These are phyloP conservation scores for Epinotia bilunana DNA, from an alignment of 2,888 invertebrate genomes.

Conservation along the genomic window DNA sequence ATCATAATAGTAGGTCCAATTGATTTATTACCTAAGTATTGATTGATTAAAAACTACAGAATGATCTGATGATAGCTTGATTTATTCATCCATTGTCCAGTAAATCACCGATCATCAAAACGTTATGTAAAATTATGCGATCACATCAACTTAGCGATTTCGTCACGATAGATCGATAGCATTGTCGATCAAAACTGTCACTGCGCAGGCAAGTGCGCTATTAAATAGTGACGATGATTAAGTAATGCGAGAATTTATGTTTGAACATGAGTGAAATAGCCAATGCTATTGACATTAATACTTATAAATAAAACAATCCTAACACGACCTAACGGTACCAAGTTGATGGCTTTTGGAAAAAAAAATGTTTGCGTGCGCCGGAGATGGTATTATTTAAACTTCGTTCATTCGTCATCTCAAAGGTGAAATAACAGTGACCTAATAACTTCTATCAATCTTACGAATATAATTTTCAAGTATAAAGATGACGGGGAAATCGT, in stretches of 20 bases:
- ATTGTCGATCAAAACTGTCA: constrained; percentile 3
- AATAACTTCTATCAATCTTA: too few relatives aligned
- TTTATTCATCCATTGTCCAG: not conserved
- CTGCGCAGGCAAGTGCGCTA: constrained; percentile 9
- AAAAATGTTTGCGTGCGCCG: too few relatives aligned
- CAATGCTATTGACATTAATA: too few relatives aligned
- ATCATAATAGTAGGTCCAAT: not conserved
- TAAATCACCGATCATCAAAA: constrained; percentile 4
- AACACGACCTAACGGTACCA: too few relatives aligned
- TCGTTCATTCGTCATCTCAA: too few relatives aligned
- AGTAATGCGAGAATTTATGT: too few relatives aligned
- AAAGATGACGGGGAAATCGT: not conserved
- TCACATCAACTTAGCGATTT: not conserved
- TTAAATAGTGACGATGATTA: constrained; percentile 3
- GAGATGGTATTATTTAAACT: too few relatives aligned
- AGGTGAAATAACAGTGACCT: too few relatives aligned
- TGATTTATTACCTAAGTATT: not conserved
- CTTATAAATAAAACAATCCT: too few relatives aligned
- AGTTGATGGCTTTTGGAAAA: too few relatives aligned
- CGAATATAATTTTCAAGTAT: too few relatives aligned
- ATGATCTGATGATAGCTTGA: not conserved
- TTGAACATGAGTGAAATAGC: too few relatives aligned
- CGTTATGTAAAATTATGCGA: constrained; percentile 12
- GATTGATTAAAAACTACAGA: not conserved
- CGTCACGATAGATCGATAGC: constrained; percentile 4